A percentile compares a stretch with the other conserved stretches of the same genome.
Conservation (phyloP, 2,113 vertebrate genomes). For the Neolamprologus devosi region DNA sequence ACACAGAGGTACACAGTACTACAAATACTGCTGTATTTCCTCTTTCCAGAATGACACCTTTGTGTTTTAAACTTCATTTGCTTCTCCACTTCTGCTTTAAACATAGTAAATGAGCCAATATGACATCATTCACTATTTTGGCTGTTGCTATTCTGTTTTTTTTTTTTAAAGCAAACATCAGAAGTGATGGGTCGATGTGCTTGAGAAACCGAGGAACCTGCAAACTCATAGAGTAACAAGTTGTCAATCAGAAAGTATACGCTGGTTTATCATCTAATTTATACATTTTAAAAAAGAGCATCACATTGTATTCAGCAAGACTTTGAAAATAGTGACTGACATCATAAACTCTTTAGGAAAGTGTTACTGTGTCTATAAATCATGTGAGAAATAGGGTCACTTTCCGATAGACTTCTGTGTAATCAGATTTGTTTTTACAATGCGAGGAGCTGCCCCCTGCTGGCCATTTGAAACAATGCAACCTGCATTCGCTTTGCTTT, state of each 20-base stretch:
- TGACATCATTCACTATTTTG: neutral
- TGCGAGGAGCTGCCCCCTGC: accelerated
- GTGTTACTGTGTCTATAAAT: neutral
- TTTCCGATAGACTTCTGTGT: neutral
- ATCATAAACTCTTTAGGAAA: neutral
- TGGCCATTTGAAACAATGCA: neutral
- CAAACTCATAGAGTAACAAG: neutral
- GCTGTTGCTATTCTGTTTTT: neutral
- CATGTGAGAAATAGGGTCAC: neutral
- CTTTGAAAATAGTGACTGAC: neutral
- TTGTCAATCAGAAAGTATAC: neutral
- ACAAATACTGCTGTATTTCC: neutral
- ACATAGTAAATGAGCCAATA: neutral
- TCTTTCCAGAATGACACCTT: neutral
- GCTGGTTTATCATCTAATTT: neutral
- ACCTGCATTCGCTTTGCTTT: neutral
- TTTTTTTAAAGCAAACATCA: neutral
- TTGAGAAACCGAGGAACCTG: neutral
- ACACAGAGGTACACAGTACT: neutral
- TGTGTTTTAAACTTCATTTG: neutral
- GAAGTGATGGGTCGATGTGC: neutral
- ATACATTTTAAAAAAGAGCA: accelerated
- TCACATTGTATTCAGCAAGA: neutral
- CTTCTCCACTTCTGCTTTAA: neutral
- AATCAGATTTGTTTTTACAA: neutral